Evolutionary conservation across 2,888 invertebrate genomes (phyloP).

Genomic region (Zygothrica quintamaculata): DNA sequence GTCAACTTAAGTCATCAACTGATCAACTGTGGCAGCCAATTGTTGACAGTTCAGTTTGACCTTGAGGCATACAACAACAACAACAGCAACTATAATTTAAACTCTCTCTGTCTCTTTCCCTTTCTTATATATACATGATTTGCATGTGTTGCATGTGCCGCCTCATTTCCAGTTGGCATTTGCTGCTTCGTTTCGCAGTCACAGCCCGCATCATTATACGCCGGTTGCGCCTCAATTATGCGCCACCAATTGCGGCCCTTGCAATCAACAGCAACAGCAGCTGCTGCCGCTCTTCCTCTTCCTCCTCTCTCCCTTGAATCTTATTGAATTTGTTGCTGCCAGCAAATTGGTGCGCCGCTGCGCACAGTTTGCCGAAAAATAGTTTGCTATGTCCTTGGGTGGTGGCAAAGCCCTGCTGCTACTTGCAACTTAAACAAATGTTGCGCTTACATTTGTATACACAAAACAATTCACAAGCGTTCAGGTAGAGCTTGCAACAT

Average conservation of each 20-base stretch:
- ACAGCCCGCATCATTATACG: constrained; percentile 50
- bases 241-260: constrained; percentile 36
- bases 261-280: constrained; percentile 26
- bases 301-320: too few relatives aligned
- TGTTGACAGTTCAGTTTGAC: constrained; percentile 33
- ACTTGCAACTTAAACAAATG: background rate
- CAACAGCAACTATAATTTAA: background rate
- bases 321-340: too few relatives aligned
- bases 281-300: constrained; percentile 1
- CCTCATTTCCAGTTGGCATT: constrained; percentile 79
- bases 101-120: background rate
- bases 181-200: constrained; percentile 41
- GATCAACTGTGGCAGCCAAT: constrained; percentile 21
- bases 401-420: constrained; percentile 15
- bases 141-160: constrained; percentile 64
- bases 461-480: background rate
- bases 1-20: constrained; percentile 45
- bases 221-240: constrained; percentile 43
- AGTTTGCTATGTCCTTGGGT: constrained; percentile 34
- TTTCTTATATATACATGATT: constrained; percentile 20
- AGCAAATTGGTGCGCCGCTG: constrained; percentile 38
- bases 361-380: constrained; percentile 35
- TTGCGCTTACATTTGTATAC: too few relatives aligned
- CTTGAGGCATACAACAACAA: constrained; percentile 34
- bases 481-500: constrained; percentile 15